These are phyloP conservation scores for Phainopepla nitens DNA, from an alignment of 2,113 vertebrate genomes.

Conservation along the genomic window DNA sequence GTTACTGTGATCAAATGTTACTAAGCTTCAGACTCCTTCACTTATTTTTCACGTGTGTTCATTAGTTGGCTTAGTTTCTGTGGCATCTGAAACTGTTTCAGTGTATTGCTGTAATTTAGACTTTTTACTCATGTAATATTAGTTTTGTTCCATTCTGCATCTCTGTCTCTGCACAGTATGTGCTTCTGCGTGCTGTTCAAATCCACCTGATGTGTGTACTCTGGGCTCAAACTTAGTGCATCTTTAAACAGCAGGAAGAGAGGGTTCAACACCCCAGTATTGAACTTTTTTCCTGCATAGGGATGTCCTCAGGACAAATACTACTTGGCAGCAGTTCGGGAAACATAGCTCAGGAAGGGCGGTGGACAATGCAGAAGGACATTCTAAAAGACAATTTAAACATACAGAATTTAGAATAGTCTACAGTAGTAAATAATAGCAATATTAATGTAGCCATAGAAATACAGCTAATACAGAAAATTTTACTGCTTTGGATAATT, in stretches of 20 bases:
- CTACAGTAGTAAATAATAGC: neutral
- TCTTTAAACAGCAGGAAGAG: neutral
- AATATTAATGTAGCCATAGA: neutral
- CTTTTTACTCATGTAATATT: neutral
- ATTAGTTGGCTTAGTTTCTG: neutral
- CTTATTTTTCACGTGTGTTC: neutral
- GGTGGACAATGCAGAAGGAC: neutral
- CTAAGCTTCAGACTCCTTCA: neutral
- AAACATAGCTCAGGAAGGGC: neutral
- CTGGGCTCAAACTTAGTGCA: neutral
- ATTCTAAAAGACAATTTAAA: neutral
- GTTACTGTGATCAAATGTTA: neutral
- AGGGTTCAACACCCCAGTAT: neutral
- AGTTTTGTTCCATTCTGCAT: neutral
- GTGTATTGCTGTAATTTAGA: neutral
- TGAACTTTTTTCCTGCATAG: neutral
- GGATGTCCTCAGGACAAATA: neutral
- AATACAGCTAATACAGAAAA: neutral
- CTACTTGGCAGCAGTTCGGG: neutral
- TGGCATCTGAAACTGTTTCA: neutral
- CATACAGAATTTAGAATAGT: neutral
- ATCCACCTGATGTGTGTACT: neutral
- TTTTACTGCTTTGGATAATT: neutral
- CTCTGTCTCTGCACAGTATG: neutral
- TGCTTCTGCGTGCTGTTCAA: neutral